phyloP scores from a whole-genome alignment of 2,888 invertebrate species.

The Nineta flava region DNA sequence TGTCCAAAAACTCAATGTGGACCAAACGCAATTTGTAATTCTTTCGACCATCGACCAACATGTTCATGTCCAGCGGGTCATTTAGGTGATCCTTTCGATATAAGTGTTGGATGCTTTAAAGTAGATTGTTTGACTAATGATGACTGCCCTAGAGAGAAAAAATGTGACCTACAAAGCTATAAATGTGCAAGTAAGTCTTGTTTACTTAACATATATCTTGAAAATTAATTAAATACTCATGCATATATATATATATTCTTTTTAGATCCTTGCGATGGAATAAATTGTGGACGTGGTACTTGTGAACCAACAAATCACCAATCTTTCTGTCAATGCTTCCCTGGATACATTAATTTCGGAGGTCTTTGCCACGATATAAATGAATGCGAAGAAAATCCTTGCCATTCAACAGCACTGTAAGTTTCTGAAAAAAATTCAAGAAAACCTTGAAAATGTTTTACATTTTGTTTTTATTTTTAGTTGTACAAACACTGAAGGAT shows the following conservation, averaged over 20 bases:
- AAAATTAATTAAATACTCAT: conserved; percentile 6
- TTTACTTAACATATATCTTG: conserved; percentile 3
- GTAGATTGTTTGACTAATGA: conserved; percentile 69
- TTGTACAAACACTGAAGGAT: conserved; percentile 65
- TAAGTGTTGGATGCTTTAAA: conserved; percentile 67
- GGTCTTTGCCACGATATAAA: conserved; percentile 63
- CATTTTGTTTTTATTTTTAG: conserved; percentile 19
- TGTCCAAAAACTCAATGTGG: conserved; percentile 61
- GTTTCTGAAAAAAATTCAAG: conserved; percentile 12
- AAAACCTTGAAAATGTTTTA: conserved; percentile 5
- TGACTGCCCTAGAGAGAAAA: conserved; percentile 60
- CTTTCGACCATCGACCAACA: conserved; percentile 50
- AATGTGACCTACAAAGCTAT: conserved; percentile 57
- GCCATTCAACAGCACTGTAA: conserved; percentile 56
- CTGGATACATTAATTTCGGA: conserved; percentile 51
- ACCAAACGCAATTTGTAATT: conserved; percentile 56
- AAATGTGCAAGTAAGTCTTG: conserved; percentile 55
- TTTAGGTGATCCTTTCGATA: conserved; percentile 65
- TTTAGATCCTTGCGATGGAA: conserved; percentile 63
- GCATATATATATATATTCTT: conserved; percentile 14
- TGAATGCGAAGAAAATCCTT: conserved; percentile 64
- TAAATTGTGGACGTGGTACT: conserved; percentile 64
- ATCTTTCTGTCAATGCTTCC: conserved; percentile 55
- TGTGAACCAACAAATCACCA: conserved; percentile 60
- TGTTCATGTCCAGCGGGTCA: conserved; percentile 70